Conservation (phyloP, 2,888 invertebrate genomes). For the Resseliella maxima region DNA sequence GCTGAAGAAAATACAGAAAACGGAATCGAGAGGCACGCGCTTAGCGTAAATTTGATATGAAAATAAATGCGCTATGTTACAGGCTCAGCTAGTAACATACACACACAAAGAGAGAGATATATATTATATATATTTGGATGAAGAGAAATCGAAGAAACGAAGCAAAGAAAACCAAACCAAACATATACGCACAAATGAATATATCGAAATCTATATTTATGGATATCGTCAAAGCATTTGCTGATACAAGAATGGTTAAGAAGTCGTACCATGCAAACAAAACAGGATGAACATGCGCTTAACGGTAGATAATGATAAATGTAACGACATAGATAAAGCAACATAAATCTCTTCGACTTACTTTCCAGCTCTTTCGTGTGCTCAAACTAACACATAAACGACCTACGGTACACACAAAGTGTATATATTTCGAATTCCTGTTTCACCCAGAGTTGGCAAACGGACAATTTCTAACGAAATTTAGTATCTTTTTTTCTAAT, state of each 20-base stretch:
- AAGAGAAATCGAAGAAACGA: background rate
- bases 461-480: too few species aligned
- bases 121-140: too few species aligned
- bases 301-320: conserved; percentile 45
- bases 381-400: too few species aligned
- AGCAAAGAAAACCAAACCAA: background rate
- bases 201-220: conserved; percentile 31
- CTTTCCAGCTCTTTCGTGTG: too few species aligned
- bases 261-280: conserved; percentile 3
- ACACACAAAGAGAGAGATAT: background rate
- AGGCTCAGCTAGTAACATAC: background rate
- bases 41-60: background rate
- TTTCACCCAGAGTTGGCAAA: too few species aligned
- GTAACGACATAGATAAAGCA: conserved; percentile 35
- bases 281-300: conserved; percentile 38
- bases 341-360: conserved; percentile 39
- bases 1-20: background rate
- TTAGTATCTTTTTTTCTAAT: too few species aligned
- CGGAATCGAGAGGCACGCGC: background rate
- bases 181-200: background rate
- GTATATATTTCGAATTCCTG: too few species aligned
- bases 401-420: too few species aligned
- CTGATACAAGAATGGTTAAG: background rate
- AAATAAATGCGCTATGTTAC: conserved; percentile 9
- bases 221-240: conserved; percentile 1